These are phyloP conservation scores for Rhabdomys pumilio DNA, from an alignment of 2,797 vertebrate species.

Conservation along the genomic window DNA sequence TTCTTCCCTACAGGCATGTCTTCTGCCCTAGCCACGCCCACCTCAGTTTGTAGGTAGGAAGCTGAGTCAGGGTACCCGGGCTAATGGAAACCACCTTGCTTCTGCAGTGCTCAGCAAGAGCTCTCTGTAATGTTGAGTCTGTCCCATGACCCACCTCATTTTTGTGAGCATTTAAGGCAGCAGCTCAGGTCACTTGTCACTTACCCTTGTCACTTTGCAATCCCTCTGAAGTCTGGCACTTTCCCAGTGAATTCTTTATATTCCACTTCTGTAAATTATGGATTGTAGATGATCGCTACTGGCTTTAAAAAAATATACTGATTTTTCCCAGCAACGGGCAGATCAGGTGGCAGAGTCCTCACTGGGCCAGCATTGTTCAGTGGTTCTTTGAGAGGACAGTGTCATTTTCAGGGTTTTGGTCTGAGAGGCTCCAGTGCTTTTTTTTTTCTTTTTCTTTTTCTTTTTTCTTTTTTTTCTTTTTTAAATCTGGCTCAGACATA, in stretches of 20 bases:
- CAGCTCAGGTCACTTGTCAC: not conserved
- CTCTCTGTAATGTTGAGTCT: accelerated
- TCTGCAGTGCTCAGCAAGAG: accelerated
- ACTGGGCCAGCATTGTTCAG: not conserved
- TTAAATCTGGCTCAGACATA: not conserved
- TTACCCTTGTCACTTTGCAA: not conserved
- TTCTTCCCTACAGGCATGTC: not conserved
- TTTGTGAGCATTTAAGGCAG: not conserved
- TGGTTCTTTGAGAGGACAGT: not conserved
- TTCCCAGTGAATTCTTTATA: not conserved
- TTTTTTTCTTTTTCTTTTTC: not conserved
- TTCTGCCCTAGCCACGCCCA: not conserved
- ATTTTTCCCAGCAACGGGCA: not conserved
- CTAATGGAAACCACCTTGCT: accelerated
- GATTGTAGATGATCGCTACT: not conserved
- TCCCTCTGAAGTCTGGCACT: not conserved
- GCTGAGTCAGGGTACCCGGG: not conserved
- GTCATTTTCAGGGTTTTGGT: not conserved
- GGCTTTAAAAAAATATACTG: not conserved
- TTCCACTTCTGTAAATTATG: not conserved
- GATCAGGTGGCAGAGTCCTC: not conserved
- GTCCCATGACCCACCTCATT: not conserved
- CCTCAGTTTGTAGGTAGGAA: not conserved
- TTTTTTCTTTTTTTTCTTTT: not conserved
- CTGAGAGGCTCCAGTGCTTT: not conserved